These are phyloP conservation scores for Chelidonichthys spinosus DNA, from an alignment of 2,797 vertebrate genomes.

Conservation along the genomic window DNA sequence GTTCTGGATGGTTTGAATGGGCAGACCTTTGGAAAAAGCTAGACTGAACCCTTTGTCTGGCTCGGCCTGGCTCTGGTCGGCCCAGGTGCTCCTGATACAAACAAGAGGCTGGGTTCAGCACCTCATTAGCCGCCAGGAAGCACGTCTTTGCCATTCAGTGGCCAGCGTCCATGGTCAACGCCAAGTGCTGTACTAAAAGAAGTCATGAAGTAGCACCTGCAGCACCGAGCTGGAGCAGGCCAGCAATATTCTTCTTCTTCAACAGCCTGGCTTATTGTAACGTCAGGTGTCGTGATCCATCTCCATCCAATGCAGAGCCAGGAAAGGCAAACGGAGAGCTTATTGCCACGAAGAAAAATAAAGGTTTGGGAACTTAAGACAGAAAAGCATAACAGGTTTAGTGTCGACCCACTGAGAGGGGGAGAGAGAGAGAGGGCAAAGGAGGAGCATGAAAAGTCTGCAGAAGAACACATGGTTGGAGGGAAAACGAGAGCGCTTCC, in stretches of 20 bases:
- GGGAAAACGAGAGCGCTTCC: constrained; percentile 68
- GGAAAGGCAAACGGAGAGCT: constrained; percentile 39
- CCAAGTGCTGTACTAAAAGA: constrained; percentile 46
- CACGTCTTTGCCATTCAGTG: constrained; percentile 57
- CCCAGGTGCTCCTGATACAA: constrained; percentile 79
- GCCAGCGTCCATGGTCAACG: constrained; percentile 38
- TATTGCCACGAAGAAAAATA: constrained; percentile 55
- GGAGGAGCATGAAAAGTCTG: constrained; percentile 54
- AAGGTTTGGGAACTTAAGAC: constrained; percentile 53
- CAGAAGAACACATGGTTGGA: constrained; percentile 62
- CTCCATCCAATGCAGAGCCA: constrained; percentile 22
- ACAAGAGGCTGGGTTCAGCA: constrained; percentile 73
- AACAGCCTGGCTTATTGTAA: constrained; percentile 36
- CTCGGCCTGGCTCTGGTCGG: constrained; percentile 58
- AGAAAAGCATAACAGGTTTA: constrained; percentile 45
- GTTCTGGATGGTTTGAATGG: constrained; percentile 74
- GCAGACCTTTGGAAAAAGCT: constrained; percentile 65
- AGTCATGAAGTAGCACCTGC: constrained; percentile 65
- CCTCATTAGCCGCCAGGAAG: constrained; percentile 75
- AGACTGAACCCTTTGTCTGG: constrained; percentile 70
- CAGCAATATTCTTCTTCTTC: constrained; percentile 17
- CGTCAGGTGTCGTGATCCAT: constrained; percentile 41
- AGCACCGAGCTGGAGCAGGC: constrained; percentile 30
- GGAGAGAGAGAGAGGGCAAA: constrained; percentile 35
- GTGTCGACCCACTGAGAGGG: constrained; percentile 42